Percentiles rank a stretch among this genome's conserved stretches.
These are phyloP conservation scores for Haliclona indistincta DNA, from an alignment of 37 sponge, comb jelly and placozoan genomes.

Conservation along the genomic window DNA sequence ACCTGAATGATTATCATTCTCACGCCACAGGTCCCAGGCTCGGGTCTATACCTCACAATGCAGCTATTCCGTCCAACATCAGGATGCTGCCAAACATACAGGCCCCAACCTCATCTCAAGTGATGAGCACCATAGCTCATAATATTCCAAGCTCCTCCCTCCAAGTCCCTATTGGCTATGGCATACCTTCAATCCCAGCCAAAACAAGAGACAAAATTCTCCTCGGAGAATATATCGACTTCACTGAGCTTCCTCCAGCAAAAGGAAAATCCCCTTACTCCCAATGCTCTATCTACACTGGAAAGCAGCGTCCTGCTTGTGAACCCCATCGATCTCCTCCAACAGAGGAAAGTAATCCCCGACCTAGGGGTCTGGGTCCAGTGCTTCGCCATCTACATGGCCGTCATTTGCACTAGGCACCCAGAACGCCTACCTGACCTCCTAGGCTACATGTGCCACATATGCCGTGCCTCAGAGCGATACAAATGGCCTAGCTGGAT, in stretches of 20 bases:
- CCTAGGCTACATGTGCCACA: not conserved
- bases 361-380: not conserved
- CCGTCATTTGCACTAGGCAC: not conserved
- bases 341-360: not conserved
- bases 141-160: no score
- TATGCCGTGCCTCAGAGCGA: not conserved
- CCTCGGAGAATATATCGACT: not conserved
- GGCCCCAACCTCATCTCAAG: no score
- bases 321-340: not conserved
- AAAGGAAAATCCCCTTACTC: not conserved
- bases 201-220: not conserved
- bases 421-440: not conserved
- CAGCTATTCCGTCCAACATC: no score
- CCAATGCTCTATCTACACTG: not conserved
- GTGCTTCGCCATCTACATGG: not conserved
- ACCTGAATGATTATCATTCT: no score
- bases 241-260: constrained; percentile 5
- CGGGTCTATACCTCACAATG: no score
- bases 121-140: no score
- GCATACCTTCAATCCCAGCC: not conserved
- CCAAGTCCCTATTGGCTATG: no score
- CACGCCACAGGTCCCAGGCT: no score
- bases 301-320: not conserved
- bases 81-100: no score
- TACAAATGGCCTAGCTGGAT: constrained; percentile 6